phyloP scores from a whole-genome alignment of 2,113 vertebrate species.

The Pachycephala philippinensis region DNA sequence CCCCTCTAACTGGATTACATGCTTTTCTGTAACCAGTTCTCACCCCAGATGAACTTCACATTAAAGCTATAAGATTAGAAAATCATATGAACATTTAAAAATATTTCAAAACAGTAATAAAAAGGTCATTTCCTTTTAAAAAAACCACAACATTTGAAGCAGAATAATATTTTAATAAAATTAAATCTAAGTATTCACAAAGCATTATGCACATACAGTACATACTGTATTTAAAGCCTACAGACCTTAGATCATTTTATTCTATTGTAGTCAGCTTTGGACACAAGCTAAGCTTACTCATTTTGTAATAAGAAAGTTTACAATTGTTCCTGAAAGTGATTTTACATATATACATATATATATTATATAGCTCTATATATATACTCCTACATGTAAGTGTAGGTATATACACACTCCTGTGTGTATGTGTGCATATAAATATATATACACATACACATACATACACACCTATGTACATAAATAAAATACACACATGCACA shows the following conservation, averaged over 20 bases:
- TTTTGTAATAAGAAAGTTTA: slow-evolving; percentile 64
- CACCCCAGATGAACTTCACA: background rate
- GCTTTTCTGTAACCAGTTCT: background rate
- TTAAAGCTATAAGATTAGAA: slow-evolving; percentile 8
- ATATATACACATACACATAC: slow-evolving; percentile 16
- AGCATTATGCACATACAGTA: slow-evolving; percentile 61
- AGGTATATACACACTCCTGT: slow-evolving; percentile 31
- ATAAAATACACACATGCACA: background rate
- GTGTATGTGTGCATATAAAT: slow-evolving; percentile 2
- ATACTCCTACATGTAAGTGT: slow-evolving; percentile 38
- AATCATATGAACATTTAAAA: background rate
- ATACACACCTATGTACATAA: slow-evolving; percentile 23
- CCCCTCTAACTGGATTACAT: background rate
- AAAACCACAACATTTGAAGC: slow-evolving; percentile 56
- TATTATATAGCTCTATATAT: slow-evolving; percentile 6
- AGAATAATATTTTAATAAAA: slow-evolving; percentile 71
- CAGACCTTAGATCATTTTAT: slow-evolving; percentile 41
- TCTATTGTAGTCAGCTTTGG: slow-evolving; percentile 59
- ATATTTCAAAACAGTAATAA: slow-evolving; percentile 1
- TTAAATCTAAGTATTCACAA: slow-evolving; percentile 65
- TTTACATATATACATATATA: slow-evolving; percentile 66
- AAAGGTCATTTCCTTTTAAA: slow-evolving; percentile 21
- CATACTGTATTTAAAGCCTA: slow-evolving; percentile 65
- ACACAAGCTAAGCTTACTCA: slow-evolving; percentile 51
- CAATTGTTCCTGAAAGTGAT: slow-evolving; percentile 46